Percentiles rank a stretch among this genome's conserved stretches.
Conservation (phyloP, 2,888 invertebrate genomes). For the Heteromurus nitidus region DNA sequence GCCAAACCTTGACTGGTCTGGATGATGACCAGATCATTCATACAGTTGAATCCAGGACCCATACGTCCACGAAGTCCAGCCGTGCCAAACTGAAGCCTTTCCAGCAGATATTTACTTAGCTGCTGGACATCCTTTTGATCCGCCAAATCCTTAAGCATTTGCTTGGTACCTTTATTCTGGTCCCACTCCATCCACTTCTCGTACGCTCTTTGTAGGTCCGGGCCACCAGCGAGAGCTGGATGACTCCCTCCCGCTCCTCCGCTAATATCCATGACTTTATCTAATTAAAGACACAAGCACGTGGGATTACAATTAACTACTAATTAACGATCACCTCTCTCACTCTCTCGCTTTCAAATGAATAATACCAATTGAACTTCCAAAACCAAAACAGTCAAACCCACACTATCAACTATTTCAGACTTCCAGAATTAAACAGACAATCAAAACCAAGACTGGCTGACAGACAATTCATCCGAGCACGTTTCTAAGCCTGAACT, state of each 20-base stretch:
- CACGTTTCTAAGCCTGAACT: background rate
- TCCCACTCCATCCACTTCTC: constrained; percentile 56
- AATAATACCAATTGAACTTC: too few relatives aligned
- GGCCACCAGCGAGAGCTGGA: constrained; percentile 19
- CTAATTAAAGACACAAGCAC: background rate
- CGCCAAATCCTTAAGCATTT: constrained; percentile 29
- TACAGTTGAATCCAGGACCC: constrained; percentile 93
- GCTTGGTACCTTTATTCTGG: constrained; percentile 25
- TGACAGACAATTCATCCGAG: background rate
- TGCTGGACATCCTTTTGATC: constrained; percentile 12
- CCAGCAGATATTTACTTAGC: constrained; percentile 66
- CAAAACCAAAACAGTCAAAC: too few relatives aligned
- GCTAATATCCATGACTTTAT: background rate
- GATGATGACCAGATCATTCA: constrained; percentile 95
- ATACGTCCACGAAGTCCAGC: constrained; percentile 94
- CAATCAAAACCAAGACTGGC: background rate
- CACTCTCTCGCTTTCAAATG: too few relatives aligned
- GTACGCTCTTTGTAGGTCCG: constrained; percentile 24
- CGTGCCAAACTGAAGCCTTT: constrained; percentile 90
- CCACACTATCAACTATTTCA: background rate
- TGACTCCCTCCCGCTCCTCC: too few relatives aligned
- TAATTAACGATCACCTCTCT: background rate
- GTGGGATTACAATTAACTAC: background rate
- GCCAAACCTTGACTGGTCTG: constrained; percentile 95
- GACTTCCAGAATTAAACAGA: background rate